These are phyloP conservation scores for Salvelinus sp. DNA, from an alignment of 2,113 vertebrate genomes.

Conservation along the genomic window DNA sequence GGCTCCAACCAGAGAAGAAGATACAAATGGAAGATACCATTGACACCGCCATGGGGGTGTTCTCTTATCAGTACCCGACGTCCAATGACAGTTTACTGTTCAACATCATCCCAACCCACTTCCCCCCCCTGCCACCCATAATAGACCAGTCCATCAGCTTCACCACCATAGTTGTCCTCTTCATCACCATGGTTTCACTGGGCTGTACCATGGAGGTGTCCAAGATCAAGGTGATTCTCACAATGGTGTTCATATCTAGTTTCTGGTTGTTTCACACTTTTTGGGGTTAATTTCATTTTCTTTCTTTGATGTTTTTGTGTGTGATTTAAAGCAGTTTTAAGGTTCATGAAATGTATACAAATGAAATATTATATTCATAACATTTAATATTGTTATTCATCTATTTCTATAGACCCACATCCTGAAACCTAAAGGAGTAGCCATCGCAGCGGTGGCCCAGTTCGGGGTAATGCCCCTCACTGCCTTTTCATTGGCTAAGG, in stretches of 20 bases:
- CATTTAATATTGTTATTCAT: not conserved
- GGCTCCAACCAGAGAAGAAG: not conserved
- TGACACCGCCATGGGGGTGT: not conserved
- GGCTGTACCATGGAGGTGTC: conserved; percentile 82
- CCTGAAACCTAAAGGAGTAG: conserved; percentile 76
- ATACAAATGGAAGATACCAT: conserved; percentile 35
- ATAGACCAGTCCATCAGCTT: conserved; percentile 54
- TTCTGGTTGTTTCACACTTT: not conserved
- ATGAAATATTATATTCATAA: not conserved
- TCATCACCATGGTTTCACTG: conserved; percentile 72
- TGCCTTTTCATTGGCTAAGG: conserved; percentile 75
- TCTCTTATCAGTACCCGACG: not conserved
- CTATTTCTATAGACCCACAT: conserved; percentile 62
- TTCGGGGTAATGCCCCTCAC: conserved; percentile 84
- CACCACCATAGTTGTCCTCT: conserved; percentile 52
- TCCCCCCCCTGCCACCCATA: conserved; percentile 30
- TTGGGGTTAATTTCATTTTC: not conserved
- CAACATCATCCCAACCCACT: conserved; percentile 36
- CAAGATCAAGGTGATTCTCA: conserved; percentile 73
- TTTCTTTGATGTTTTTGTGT: not conserved
- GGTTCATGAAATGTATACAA: too few species aligned
- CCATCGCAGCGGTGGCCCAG: conserved; percentile 75
- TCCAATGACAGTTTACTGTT: conserved; percentile 15
- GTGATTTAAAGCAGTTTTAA: conserved; percentile 20
- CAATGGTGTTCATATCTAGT: not conserved